Conservation (phyloP, 64 coral and sea anemone species). For the Cladopsammia gracilis region DNA sequence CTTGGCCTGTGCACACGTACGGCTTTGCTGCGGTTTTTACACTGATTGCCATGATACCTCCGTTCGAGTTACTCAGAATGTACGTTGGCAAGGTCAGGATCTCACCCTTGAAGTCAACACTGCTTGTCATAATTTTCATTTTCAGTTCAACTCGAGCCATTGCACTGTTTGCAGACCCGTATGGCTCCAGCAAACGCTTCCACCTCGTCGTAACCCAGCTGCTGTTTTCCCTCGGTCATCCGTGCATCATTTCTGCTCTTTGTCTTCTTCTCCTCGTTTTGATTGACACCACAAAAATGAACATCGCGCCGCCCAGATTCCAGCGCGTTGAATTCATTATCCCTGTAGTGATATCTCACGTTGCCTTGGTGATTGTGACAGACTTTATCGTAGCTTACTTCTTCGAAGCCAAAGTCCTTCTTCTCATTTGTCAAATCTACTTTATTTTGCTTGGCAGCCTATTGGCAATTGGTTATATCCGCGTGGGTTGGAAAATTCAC, state of each 20-base stretch:
- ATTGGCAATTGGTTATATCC: slow-evolving; percentile 73
- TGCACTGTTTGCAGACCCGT: slow-evolving; percentile 70
- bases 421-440: slow-evolving; percentile 84
- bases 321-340: slow-evolving; percentile 75
- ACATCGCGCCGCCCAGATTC: slow-evolving; percentile 88
- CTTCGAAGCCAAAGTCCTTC: slow-evolving; percentile 70
- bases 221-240: slow-evolving; percentile 84
- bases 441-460: slow-evolving; percentile 57
- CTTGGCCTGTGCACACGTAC: slow-evolving; percentile 84
- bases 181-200: slow-evolving; percentile 65
- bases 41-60: slow-evolving; percentile 53
- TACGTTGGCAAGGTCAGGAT: slow-evolving; percentile 51
- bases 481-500: slow-evolving; percentile 80
- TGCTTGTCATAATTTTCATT: slow-evolving; percentile 67
- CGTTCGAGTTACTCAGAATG: slow-evolving; percentile 67
- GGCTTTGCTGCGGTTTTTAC: slow-evolving; percentile 70
- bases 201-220: slow-evolving; percentile 41
- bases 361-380: slow-evolving; percentile 70
- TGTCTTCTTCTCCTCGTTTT: slow-evolving; percentile 88
- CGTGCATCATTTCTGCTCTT: slow-evolving; percentile 74
- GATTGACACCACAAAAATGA: slow-evolving; percentile 97
- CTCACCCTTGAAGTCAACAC: slow-evolving; percentile 62
- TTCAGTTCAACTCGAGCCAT: slow-evolving; percentile 78
- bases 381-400: slow-evolving; percentile 79
- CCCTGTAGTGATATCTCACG: slow-evolving; percentile 74